Percentiles rank a stretch among this genome's conserved stretches.
phyloP scores from a whole-genome alignment of 2,113 vertebrate species.

The Amblyopsis rosae region DNA sequence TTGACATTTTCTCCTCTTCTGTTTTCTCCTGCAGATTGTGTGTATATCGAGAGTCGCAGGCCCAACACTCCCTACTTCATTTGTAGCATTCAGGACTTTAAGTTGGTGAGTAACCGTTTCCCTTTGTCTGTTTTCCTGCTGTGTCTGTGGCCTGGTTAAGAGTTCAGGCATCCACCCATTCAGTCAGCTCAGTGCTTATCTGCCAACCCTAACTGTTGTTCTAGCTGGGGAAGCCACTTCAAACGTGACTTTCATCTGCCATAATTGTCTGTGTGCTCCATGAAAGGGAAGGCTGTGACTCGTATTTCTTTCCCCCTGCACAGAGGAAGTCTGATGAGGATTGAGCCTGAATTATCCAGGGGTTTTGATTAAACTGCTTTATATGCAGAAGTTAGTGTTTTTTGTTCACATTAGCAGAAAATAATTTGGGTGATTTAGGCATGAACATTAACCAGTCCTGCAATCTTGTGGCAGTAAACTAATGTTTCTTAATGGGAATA shows the following conservation, averaged over 20 bases:
- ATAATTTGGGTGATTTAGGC: slow-evolving; percentile 9
- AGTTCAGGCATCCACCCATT: slow-evolving; percentile 10
- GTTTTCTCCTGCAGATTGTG: slow-evolving; percentile 88
- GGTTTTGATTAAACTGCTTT: slow-evolving; percentile 23
- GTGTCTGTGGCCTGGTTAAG: slow-evolving; percentile 17
- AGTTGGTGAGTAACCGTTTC: slow-evolving; percentile 89
- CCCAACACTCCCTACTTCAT: slow-evolving; percentile 99
- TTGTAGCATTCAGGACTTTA: slow-evolving; percentile 99
- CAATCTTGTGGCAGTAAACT: slow-evolving; percentile 38
- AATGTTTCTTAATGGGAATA: slow-evolving; percentile 52
- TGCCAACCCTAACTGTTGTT: slow-evolving; percentile 40
- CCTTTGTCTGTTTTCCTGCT: slow-evolving; percentile 19
- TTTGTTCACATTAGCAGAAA: slow-evolving; percentile 7
- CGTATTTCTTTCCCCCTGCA: slow-evolving; percentile 1
- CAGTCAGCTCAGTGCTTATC: slow-evolving; percentile 23
- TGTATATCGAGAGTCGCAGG: slow-evolving; percentile 97
- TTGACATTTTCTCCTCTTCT: not conserved
- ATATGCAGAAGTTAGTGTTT: slow-evolving; percentile 2
- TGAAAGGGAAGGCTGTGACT: slow-evolving; percentile 11
- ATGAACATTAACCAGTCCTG: slow-evolving; percentile 41
- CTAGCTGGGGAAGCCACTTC: slow-evolving; percentile 34
- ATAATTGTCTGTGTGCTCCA: slow-evolving; percentile 28
- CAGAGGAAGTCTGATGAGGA: slow-evolving; percentile 8
- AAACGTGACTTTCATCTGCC: slow-evolving; percentile 35
- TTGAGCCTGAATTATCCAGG: slow-evolving; percentile 13